These are phyloP conservation scores for Phalacrocorax aristotelis DNA, from an alignment of 2,113 vertebrate species.

Conservation along the genomic window DNA sequence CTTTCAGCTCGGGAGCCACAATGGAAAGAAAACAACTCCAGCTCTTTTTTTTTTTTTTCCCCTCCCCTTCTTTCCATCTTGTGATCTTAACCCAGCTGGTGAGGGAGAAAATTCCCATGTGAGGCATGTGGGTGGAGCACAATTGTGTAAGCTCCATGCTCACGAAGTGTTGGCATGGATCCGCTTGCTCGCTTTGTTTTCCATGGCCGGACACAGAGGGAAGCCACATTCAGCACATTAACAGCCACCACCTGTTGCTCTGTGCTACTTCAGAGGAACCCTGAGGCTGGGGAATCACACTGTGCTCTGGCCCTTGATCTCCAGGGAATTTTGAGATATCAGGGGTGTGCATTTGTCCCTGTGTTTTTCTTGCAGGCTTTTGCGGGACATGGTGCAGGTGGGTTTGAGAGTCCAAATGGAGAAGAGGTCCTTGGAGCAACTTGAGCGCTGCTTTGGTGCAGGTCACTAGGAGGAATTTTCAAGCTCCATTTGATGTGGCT, in stretches of 20 bases:
- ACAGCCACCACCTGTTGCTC: slow-evolving; percentile 41
- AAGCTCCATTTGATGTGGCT: neutral
- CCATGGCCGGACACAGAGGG: slow-evolving; percentile 24
- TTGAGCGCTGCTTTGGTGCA: neutral
- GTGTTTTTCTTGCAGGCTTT: neutral
- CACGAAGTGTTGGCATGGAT: slow-evolving; percentile 35
- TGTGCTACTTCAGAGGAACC: slow-evolving; percentile 19
- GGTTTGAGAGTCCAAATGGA: neutral
- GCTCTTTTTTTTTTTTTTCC: neutral
- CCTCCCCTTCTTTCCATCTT: neutral
- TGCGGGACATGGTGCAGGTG: neutral
- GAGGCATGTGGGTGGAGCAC: slow-evolving; percentile 40
- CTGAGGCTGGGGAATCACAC: neutral
- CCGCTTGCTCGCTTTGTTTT: neutral
- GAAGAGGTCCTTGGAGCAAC: neutral
- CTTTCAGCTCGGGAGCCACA: slow-evolving; percentile 43
- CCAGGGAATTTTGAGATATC: neutral
- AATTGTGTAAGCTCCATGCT: slow-evolving; percentile 36
- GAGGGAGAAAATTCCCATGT: slow-evolving; percentile 49
- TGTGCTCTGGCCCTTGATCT: slow-evolving; percentile 26
- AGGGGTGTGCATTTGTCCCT: neutral
- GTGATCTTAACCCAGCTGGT: slow-evolving; percentile 60
- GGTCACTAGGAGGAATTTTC: neutral
- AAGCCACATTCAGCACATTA: slow-evolving; percentile 53
- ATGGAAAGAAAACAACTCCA: slow-evolving; percentile 37